These are phyloP conservation scores for Champsocephalus gunnari DNA, from an alignment of 2,797 vertebrate species.

Conservation along the genomic window DNA sequence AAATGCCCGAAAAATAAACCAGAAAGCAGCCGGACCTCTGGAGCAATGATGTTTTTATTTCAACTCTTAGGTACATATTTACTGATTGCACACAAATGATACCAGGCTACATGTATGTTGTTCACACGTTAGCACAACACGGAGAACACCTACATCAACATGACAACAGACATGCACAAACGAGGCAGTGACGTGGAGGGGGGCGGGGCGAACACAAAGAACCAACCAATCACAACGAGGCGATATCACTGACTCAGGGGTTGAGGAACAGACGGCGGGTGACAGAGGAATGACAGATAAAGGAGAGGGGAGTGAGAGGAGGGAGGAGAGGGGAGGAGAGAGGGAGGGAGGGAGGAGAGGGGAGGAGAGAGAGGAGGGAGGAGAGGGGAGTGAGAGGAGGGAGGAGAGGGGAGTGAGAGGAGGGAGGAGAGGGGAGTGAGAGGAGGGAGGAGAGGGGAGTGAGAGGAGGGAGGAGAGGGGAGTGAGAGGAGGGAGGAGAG, in stretches of 20 bases:
- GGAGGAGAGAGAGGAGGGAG: too few relatives aligned
- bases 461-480: constrained; percentile 26
- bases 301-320: constrained; percentile 29
- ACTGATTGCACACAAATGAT: constrained; percentile 72
- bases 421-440: constrained; percentile 24
- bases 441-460: constrained; percentile 22
- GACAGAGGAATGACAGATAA: neutral
- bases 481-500: constrained; percentile 27
- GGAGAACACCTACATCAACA: constrained; percentile 71
- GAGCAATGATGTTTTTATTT: constrained; percentile 70
- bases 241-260: constrained; percentile 36
- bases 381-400: constrained; percentile 27
- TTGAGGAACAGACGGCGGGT: constrained; percentile 12
- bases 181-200: constrained; percentile 41
- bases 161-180: constrained; percentile 80
- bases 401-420: constrained; percentile 29
- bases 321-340: constrained; percentile 21
- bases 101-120: constrained; percentile 70
- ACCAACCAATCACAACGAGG: constrained; percentile 57
- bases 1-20: neutral
- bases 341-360: constrained; percentile 30
- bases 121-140: constrained; percentile 74
- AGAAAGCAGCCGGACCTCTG: constrained; percentile 6
- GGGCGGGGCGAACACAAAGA: constrained; percentile 52
- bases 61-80: constrained; percentile 70